phyloP scores from a whole-genome alignment of 2,888 invertebrate species.

The Cheilosia soror region DNA sequence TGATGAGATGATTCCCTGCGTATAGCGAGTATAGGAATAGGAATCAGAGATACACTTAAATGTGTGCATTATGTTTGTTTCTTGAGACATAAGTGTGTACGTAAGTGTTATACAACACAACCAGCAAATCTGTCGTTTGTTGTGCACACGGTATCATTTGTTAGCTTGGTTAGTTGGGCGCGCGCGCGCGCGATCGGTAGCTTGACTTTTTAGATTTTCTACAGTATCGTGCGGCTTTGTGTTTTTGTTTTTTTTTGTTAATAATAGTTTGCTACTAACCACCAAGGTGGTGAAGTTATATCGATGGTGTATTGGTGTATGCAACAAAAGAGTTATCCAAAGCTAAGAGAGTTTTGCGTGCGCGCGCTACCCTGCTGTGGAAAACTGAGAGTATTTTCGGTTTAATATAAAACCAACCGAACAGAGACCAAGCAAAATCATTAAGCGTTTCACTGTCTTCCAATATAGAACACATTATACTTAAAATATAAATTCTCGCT shows the following conservation, averaged over 20 bases:
- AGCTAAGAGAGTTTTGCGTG: constrained; percentile 62
- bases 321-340: constrained; percentile 61
- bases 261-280: constrained; percentile 63
- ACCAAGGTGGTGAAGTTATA: constrained; percentile 67
- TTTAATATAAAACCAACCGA: constrained; percentile 72
- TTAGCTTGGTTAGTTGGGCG: constrained; percentile 45
- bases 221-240: constrained; percentile 24
- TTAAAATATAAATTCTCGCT: constrained; percentile 67
- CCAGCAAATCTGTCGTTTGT: constrained; percentile 34
- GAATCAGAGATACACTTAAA: neutral
- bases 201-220: constrained; percentile 46
- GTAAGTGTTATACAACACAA: constrained; percentile 49
- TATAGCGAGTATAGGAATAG: constrained; percentile 1
- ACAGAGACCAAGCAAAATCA: constrained; percentile 62
- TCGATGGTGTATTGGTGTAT: constrained; percentile 46
- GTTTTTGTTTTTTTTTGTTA: constrained; percentile 54
- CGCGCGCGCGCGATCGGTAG: constrained; percentile 44
- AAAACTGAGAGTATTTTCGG: constrained; percentile 58
- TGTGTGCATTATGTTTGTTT: constrained; percentile 25
- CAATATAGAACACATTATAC: constrained; percentile 65
- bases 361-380: constrained; percentile 8
- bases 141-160: constrained; percentile 52
- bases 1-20: constrained; percentile 32
- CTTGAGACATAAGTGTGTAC: constrained; percentile 4
- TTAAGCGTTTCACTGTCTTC: constrained; percentile 64